Evolutionary conservation across 1,140 invertebrate genomes (phyloP).

Genomic region (Bombus confusus): DNA sequence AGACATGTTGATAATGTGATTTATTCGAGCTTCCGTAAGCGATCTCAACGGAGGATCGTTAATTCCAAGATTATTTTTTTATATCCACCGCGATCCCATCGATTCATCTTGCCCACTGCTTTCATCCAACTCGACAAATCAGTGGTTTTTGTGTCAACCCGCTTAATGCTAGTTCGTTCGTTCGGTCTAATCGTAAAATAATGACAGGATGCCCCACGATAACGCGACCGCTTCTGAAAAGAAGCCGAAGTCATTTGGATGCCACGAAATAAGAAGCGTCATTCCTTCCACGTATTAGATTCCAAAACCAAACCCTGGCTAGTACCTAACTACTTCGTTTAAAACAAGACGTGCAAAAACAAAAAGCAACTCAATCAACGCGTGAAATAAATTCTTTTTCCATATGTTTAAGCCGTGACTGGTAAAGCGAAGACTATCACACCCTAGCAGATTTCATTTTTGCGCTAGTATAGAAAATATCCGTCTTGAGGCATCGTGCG

Average conservation of each 20-base stretch:
- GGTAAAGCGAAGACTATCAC: neutral
- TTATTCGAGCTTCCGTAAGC: conserved; percentile 13
- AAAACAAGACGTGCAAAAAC: neutral
- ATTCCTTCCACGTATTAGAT: conserved; percentile 9
- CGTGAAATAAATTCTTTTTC: neutral
- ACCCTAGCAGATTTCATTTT: neutral
- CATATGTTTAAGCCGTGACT: neutral
- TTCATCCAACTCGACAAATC: conserved; percentile 43
- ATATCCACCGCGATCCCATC: neutral
- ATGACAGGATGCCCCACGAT: conserved; percentile 66
- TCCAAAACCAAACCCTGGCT: neutral
- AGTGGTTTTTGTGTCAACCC: conserved; percentile 51
- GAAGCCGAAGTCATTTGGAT: conserved; percentile 45
- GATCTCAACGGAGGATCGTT: conserved; percentile 19
- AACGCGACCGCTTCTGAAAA: conserved; percentile 40
- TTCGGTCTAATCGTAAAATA: conserved; percentile 77
- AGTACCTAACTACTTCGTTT: neutral
- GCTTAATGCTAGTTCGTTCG: conserved; percentile 52
- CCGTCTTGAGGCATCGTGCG: neutral
- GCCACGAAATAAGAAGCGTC: conserved; percentile 7
- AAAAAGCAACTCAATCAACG: neutral
- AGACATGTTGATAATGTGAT: conserved; percentile 15
- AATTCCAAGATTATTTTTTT: conserved; percentile 3
- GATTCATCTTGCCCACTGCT: conserved; percentile 46
- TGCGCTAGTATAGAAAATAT: no score